These are phyloP conservation scores for Lepidothrix coronata DNA, from an alignment of 2,113 vertebrate species.

Conservation along the genomic window DNA sequence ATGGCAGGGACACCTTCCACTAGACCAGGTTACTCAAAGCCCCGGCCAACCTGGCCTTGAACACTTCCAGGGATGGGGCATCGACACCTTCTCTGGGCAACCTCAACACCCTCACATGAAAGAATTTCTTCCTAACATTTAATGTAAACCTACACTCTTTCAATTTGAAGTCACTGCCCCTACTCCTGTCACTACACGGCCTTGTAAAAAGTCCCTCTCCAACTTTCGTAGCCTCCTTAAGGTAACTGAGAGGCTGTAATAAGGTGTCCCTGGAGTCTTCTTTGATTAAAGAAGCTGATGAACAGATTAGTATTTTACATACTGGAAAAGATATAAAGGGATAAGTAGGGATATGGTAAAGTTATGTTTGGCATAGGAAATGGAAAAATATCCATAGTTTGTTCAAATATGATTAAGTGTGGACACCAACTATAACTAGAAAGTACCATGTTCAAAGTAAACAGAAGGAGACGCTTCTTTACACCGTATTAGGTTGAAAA, in stretches of 20 bases:
- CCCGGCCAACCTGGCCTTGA: neutral
- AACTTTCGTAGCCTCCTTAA: neutral
- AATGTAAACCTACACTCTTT: neutral
- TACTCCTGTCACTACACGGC: neutral
- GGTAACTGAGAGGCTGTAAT: neutral
- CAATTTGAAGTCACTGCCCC: neutral
- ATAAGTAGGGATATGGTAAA: rapidly evolving
- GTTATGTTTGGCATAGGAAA: neutral
- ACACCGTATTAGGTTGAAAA: neutral
- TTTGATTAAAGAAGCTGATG: neutral
- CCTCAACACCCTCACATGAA: neutral
- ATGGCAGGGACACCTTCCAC: neutral
- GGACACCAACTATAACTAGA: neutral
- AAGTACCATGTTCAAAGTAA: neutral
- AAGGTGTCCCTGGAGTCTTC: neutral
- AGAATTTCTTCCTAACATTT: neutral
- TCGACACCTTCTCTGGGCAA: neutral
- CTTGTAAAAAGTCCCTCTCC: neutral
- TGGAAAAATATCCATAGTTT: neutral
- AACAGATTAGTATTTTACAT: neutral
- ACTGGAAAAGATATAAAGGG: neutral
- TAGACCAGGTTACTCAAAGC: neutral
- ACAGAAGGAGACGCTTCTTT: neutral
- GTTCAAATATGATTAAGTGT: neutral
- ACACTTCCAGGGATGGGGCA: neutral